Conservation (phyloP, 1,140 invertebrate genomes). For the Pseudomyrmex pallidus region DNA sequence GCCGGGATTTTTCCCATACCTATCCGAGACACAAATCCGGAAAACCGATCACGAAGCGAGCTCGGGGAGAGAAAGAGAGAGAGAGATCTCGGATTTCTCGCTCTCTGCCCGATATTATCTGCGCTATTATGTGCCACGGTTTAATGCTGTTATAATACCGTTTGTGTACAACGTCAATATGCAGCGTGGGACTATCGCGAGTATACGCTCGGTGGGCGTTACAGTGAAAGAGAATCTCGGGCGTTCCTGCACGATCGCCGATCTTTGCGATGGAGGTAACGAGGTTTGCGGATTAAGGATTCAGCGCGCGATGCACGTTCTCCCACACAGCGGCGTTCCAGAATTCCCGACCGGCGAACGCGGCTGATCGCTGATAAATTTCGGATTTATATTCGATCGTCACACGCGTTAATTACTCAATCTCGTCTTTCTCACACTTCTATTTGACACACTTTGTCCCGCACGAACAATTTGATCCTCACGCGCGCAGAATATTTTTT, state of each 20-base stretch:
- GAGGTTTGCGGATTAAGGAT: background rate
- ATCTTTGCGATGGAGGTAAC: slow-evolving; percentile 8
- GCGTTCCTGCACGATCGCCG: background rate
- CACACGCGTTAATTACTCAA: background rate
- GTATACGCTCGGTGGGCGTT: slow-evolving; percentile 5
- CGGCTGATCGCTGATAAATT: background rate
- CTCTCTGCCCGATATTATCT: slow-evolving; percentile 62
- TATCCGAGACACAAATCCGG: slow-evolving; percentile 1
- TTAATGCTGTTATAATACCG: slow-evolving; percentile 44
- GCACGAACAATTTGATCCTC: too few relatives aligned
- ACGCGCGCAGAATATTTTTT: too few relatives aligned
- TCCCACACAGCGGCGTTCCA: background rate
- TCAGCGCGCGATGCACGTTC: too few relatives aligned
- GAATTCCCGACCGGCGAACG: background rate
- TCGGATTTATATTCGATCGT: background rate
- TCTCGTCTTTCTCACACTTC: too few relatives aligned
- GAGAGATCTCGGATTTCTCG: slow-evolving; percentile 48
- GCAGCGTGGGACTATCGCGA: slow-evolving; percentile 43
- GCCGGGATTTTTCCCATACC: slow-evolving; percentile 37
- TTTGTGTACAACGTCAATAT: slow-evolving; percentile 13
- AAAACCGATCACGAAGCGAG: slow-evolving; percentile 33
- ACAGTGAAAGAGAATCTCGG: slow-evolving; percentile 56
- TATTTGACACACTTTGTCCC: too few relatives aligned
- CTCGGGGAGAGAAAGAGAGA: background rate
- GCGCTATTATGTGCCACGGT: slow-evolving; percentile 35